Percentiles rank a stretch among this genome's conserved stretches.
Conservation (phyloP, 2,113 vertebrate species). For the Globicephala melas region DNA sequence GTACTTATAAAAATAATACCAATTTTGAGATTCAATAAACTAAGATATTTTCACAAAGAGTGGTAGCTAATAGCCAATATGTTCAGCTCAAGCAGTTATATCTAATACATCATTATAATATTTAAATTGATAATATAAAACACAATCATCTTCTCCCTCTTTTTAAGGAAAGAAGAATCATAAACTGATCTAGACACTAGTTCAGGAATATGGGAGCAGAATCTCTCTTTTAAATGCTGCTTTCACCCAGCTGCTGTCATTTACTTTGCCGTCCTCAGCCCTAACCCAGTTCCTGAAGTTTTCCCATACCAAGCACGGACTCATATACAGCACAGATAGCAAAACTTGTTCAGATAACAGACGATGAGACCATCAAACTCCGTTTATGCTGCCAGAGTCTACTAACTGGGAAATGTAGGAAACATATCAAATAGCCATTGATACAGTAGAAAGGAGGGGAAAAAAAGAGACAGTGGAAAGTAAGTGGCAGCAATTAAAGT, state of each 20-base stretch:
- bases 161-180: constrained; percentile 4
- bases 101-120: not conserved
- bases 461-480: not conserved
- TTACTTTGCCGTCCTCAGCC: not conserved
- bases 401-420: not conserved
- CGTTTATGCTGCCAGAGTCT: not conserved
- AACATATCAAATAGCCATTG: not conserved
- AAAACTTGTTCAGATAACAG: not conserved
- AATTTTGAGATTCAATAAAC: not conserved
- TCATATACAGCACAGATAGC: not conserved
- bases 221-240: not conserved
- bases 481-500: not conserved
- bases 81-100: not conserved
- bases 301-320: not conserved
- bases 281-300: not conserved
- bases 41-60: not conserved
- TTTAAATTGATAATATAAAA: not conserved
- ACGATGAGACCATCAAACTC: not conserved
- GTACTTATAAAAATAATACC: not conserved
- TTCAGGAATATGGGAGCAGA: not conserved
- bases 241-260: not conserved
- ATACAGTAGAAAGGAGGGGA: not conserved
- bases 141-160: not conserved
- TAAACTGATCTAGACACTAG: not conserved
- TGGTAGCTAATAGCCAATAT: not conserved